Conservation (phyloP, 2,888 invertebrate species). For the Parnassius glacialis region DNA sequence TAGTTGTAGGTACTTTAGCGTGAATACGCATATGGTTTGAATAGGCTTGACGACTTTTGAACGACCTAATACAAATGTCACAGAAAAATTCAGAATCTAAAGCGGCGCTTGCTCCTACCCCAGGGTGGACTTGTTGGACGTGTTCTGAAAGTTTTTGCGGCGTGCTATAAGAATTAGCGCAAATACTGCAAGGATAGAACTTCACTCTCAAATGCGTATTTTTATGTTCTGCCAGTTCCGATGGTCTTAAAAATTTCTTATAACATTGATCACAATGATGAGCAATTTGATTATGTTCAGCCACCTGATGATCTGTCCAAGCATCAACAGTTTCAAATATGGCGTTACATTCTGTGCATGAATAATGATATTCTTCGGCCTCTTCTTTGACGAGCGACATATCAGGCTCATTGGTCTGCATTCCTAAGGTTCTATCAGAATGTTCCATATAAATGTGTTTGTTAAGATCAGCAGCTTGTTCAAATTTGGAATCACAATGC, state of each 20-base stretch:
- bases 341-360: constrained; percentile 82
- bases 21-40: constrained; percentile 80
- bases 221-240: constrained; percentile 83
- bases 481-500: constrained; percentile 80
- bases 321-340: constrained; percentile 79
- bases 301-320: constrained; percentile 81
- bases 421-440: constrained; percentile 66
- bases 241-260: constrained; percentile 80
- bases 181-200: constrained; percentile 82
- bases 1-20: constrained; percentile 74
- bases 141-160: constrained; percentile 82
- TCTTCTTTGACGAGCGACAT: constrained; percentile 75
- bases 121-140: constrained; percentile 74
- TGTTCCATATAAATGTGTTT: constrained; percentile 82
- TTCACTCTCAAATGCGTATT: constrained; percentile 84
- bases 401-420: constrained; percentile 54
- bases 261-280: constrained; percentile 83
- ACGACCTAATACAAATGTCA: constrained; percentile 80
- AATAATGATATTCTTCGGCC: constrained; percentile 78
- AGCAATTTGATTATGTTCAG: constrained; percentile 76
- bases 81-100: constrained; percentile 74
- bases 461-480: constrained; percentile 77
- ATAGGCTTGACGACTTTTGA: constrained; percentile 79
- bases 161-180: constrained; percentile 82
- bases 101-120: constrained; percentile 45